Evolutionary conservation across 2,888 invertebrate species (phyloP).

Genomic region (Apotomis capreana): DNA sequence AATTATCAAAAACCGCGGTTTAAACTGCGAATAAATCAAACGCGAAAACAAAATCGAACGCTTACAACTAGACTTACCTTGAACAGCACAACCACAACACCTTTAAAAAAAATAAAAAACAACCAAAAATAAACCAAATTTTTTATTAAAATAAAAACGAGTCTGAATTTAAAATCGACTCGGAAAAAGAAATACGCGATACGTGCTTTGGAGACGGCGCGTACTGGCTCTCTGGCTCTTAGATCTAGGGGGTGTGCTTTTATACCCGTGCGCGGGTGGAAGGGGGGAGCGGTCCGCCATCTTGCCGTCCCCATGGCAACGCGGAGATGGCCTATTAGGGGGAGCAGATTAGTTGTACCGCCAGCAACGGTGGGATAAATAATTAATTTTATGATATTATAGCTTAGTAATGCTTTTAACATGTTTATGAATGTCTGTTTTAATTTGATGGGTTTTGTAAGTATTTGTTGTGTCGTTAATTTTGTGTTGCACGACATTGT

Average conservation of each 20-base stretch:
- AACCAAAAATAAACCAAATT: constrained; percentile 49
- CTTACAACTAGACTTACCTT: constrained; percentile 64
- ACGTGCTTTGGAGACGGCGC: constrained; percentile 57
- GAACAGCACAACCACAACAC: constrained; percentile 56
- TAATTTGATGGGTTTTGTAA: constrained; percentile 10
- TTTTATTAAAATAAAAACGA: constrained; percentile 49
- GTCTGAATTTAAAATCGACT: constrained; percentile 51
- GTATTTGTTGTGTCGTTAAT: not conserved
- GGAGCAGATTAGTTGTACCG: constrained; percentile 80
- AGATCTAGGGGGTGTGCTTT: constrained; percentile 63
- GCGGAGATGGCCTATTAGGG: constrained; percentile 83
- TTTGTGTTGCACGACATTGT: not conserved
- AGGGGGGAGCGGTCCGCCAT: constrained; percentile 72
- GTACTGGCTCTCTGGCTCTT: constrained; percentile 76
- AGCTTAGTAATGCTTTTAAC: constrained; percentile 37
- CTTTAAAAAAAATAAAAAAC: constrained; percentile 50
- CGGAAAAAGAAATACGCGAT: constrained; percentile 56
- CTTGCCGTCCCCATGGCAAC: constrained; percentile 76
- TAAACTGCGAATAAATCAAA: constrained; percentile 24
- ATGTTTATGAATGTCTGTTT: constrained; percentile 35
- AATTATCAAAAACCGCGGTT: constrained; percentile 44
- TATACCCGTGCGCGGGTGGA: constrained; percentile 65
- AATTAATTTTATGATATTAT: constrained; percentile 46
- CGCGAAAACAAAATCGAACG: not conserved
- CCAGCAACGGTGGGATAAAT: constrained; percentile 57